Conservation (phyloP, 2,113 vertebrate genomes). For the Tachysurus vachellii region DNA sequence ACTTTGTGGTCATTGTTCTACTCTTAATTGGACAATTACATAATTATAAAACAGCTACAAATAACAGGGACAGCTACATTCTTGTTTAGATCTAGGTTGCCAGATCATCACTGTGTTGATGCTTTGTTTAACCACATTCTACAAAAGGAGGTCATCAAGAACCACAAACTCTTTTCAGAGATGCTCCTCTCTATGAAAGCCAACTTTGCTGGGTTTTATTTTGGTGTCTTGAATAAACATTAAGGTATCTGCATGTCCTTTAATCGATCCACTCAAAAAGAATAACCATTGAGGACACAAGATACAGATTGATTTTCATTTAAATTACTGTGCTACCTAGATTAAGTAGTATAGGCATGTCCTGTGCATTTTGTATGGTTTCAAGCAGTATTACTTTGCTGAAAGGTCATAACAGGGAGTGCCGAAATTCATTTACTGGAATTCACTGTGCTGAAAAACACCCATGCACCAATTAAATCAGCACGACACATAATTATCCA, state of each 20-base stretch:
- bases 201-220: not conserved
- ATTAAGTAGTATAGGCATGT: not conserved
- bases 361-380: slow-evolving; percentile 7
- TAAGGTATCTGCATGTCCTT: not conserved
- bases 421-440: slow-evolving; percentile 23
- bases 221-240: not conserved
- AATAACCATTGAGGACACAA: not conserved
- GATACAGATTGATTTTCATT: not conserved
- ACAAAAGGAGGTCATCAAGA: slow-evolving; percentile 8
- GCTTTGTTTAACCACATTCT: slow-evolving; percentile 11
- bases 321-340: not conserved
- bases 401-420: not conserved
- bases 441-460: slow-evolving; percentile 31
- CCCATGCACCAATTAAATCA: slow-evolving; percentile 45
- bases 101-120: not conserved
- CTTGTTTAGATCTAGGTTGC: slow-evolving; percentile 17
- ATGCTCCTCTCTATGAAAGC: not conserved
- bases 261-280: not conserved
- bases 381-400: not conserved
- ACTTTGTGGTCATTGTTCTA: not conserved
- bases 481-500: slow-evolving; percentile 34
- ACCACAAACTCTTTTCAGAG: not conserved
- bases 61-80: slow-evolving; percentile 7
- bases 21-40: slow-evolving; percentile 19
- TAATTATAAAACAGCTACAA: slow-evolving; percentile 10